These are phyloP conservation scores for Hirtodrosophila confusa DNA, from an alignment of 2,888 invertebrate genomes.

Conservation along the genomic window DNA sequence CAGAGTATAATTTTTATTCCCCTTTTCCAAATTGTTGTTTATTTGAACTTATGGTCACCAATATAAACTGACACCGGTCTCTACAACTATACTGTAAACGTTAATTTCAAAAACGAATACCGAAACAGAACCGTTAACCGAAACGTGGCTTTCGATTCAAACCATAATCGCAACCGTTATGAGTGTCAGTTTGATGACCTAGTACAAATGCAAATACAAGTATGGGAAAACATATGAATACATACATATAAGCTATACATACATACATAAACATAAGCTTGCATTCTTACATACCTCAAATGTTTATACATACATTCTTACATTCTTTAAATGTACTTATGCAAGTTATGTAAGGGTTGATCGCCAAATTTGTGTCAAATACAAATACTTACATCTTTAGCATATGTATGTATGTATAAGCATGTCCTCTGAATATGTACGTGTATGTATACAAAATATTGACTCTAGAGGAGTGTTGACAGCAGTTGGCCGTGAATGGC, in stretches of 20 bases:
- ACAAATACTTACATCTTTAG: neutral
- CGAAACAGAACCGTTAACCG: conserved; percentile 1
- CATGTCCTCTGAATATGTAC: neutral
- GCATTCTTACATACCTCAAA: too few species aligned
- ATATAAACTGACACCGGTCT: too few species aligned
- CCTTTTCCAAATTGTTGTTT: too few species aligned
- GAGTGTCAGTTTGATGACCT: conserved; percentile 14
- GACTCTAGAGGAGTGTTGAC: conserved; percentile 13
- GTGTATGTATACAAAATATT: conserved; percentile 1
- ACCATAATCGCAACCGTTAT: conserved; percentile 1
- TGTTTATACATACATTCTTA: too few species aligned
- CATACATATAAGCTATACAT: neutral
- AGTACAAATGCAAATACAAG: conserved; percentile 2
- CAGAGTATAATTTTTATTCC: too few species aligned
- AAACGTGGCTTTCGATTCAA: conserved; percentile 6
- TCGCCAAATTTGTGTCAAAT: conserved; percentile 4
- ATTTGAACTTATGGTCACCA: too few species aligned
- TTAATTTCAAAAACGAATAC: too few species aligned
- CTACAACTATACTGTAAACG: too few species aligned
- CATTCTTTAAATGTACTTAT: too few species aligned
- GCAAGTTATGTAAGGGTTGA: conserved; percentile 13
- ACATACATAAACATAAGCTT: too few species aligned
- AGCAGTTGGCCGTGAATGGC: conserved; percentile 45
- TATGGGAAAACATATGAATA: neutral
- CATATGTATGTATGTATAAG: too few species aligned